Conservation (phyloP, 2,113 vertebrate species). For the Perca fluviatilis region DNA sequence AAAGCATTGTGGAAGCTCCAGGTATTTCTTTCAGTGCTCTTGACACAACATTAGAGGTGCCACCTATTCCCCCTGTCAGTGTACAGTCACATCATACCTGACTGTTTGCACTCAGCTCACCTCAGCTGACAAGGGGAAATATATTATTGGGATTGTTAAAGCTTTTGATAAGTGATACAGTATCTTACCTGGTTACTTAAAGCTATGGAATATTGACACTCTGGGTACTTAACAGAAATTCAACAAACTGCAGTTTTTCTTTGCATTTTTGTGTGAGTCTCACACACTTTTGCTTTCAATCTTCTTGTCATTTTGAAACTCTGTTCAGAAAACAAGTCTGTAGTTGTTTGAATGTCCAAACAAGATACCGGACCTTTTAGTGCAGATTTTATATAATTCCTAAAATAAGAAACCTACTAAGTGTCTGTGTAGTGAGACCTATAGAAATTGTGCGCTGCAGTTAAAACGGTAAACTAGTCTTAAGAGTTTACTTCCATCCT, state of each 20-base stretch:
- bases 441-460: neutral
- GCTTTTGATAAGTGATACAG: neutral
- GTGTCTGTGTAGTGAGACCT: neutral
- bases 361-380: neutral
- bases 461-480: too few relatives aligned
- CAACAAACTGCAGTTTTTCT: neutral
- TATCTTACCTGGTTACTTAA: slow-evolving; percentile 1
- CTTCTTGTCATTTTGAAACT: neutral
- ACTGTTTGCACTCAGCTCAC: slow-evolving; percentile 15
- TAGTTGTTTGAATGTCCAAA: neutral
- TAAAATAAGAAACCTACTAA: neutral
- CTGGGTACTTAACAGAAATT: neutral
- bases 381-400: neutral
- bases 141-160: neutral
- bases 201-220: neutral
- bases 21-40: slow-evolving; percentile 28
- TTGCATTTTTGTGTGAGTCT: neutral
- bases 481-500: too few relatives aligned
- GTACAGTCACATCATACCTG: slow-evolving; percentile 11
- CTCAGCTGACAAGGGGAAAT: neutral
- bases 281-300: neutral
- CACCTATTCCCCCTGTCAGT: neutral
- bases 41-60: neutral
- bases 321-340: too few relatives aligned
- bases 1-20: neutral